Evolutionary conservation across 1,140 invertebrate species (phyloP).

Genomic region (Hydropsyche tenuis): DNA sequence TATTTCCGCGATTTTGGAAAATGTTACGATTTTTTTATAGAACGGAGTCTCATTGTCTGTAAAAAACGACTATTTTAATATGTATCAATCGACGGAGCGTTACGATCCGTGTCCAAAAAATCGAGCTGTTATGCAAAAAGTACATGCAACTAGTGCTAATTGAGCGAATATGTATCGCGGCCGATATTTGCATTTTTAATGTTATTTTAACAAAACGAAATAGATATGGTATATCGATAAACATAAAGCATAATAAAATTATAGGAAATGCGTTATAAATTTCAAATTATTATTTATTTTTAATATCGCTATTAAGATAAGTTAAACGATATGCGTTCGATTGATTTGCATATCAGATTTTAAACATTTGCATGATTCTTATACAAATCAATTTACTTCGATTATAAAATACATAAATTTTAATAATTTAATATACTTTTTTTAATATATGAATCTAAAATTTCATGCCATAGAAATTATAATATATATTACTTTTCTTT

Average conservation of each 20-base stretch:
- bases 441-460: too few relatives aligned
- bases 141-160: not conserved
- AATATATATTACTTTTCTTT: too few relatives aligned
- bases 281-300: not conserved
- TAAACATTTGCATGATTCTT: too few relatives aligned
- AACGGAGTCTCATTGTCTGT: not conserved
- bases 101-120: not conserved
- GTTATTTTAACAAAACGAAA: not conserved
- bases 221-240: too few relatives aligned
- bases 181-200: not conserved
- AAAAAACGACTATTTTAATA: not conserved
- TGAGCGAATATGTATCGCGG: not conserved
- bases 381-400: too few relatives aligned
- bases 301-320: too few relatives aligned
- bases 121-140: not conserved
- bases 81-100: constrained; percentile 16
- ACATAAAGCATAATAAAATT: not conserved
- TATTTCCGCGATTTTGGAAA: constrained; percentile 3
- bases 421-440: too few relatives aligned
- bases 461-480: too few relatives aligned
- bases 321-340: too few relatives aligned
- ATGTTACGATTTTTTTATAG: constrained; percentile 2
- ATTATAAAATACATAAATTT: too few relatives aligned
- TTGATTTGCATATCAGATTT: too few relatives aligned
- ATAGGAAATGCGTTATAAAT: too few relatives aligned